phyloP scores from a whole-genome alignment of 30 jellyfish, hydroid and myxozoan genomes.

The Turritopsis dohrnii region DNA sequence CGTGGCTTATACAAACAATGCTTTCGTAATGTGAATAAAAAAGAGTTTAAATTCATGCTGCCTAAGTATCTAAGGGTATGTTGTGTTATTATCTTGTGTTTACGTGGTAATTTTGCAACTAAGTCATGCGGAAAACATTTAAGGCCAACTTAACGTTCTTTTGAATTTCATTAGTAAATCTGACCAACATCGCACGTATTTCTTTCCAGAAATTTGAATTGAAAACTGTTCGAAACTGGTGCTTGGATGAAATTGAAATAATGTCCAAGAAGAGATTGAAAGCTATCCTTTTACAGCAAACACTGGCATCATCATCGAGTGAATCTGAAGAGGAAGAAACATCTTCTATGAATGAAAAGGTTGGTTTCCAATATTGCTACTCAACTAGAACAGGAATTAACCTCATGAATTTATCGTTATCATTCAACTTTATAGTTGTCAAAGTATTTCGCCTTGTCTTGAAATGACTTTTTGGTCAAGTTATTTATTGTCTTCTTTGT shows the following conservation, averaged over 20 bases:
- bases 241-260: conserved; percentile 60
- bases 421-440: no score
- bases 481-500: no score
- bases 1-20: conserved; percentile 52
- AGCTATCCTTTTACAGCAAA: conserved; percentile 27
- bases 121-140: no score
- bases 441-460: no score
- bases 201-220: conserved; percentile 56
- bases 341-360: not conserved
- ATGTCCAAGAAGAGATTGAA: conserved; percentile 46
- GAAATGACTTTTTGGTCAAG: no score
- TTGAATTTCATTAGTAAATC: no score
- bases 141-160: not conserved
- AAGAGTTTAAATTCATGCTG: conserved; percentile 69
- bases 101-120: no score
- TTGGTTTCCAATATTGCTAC: no score
- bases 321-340: conserved; percentile 43
- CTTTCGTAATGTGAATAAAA: conserved; percentile 56
- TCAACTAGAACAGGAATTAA: no score
- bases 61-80: conserved; percentile 74
- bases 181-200: not conserved
- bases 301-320: conserved; percentile 44
- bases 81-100: no score
- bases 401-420: no score
- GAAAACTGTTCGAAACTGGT: conserved; percentile 78